Evolutionary conservation across 2,113 vertebrate species (phyloP).

Genomic region (Phylloscopus trochiloides): DNA sequence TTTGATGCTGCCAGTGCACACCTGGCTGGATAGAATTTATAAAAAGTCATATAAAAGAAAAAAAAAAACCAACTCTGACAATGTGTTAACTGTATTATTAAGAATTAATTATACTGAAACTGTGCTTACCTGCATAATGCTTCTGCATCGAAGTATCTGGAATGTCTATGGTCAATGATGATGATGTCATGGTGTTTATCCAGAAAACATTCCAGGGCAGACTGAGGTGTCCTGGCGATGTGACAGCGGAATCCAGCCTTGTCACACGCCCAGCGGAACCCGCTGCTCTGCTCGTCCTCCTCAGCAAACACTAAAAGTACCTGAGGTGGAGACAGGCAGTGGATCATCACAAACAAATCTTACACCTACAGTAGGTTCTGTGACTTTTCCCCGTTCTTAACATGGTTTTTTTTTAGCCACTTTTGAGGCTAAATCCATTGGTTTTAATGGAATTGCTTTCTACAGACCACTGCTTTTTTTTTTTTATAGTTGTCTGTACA

Average conservation of each 20-base stretch:
- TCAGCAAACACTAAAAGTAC: conserved; percentile 99
- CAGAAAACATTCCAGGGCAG: conserved; percentile 87
- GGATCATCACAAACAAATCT: not conserved
- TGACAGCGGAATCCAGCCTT: conserved; percentile 89
- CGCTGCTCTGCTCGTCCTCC: conserved; percentile 93
- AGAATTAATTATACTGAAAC: not conserved
- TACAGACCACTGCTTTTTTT: not conserved
- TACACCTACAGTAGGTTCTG: not conserved
- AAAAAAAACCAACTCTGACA: not conserved
- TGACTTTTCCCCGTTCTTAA: not conserved
- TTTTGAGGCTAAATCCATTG: not conserved
- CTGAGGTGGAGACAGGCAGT: conserved; percentile 66
- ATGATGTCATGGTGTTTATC: conserved; percentile 95
- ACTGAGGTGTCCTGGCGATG: conserved; percentile 83
- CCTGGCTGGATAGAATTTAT: not conserved
- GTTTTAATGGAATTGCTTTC: not conserved
- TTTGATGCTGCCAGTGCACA: not conserved
- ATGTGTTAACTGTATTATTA: not conserved
- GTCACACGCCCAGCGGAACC: conserved; percentile 94
- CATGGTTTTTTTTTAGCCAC: not conserved
- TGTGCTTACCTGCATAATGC: conserved; percentile 88
- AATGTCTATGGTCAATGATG: conserved; percentile 94
- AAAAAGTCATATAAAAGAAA: not conserved
- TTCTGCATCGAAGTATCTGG: conserved; percentile 91
- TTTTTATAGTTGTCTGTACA: not conserved